Evolutionary conservation across 2,888 invertebrate genomes (phyloP), one percentile per base, ranked within the genome.

Genomic region (Laspeyria flexula): DNA sequence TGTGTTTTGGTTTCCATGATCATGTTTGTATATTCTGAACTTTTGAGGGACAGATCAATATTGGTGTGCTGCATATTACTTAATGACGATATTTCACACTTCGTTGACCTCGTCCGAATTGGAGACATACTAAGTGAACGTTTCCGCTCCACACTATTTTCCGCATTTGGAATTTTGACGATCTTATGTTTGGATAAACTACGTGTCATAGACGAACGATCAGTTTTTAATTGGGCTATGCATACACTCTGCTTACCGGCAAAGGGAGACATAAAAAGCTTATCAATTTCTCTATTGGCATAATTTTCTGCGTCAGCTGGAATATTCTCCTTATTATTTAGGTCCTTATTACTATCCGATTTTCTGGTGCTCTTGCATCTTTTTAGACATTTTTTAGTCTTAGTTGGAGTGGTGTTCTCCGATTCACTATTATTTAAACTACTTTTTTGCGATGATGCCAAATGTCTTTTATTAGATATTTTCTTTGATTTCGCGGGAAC

Each of bases 271-370:
- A 75, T 83, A n/a, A 30, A 43, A 10, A 41, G 57, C 42, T 68
- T 68, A 10, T 67, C 65, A 33, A 41, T 61, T 13, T 69, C 68
- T 59, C 66, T 77, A 54, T 44, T 71, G 7, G 42, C 40, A 45
- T 62, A 73, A 42, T 42, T 66, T 60, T 70, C 73, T 54, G 71
- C 65, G 5, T 86, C 80, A 59, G 81, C 76, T 6, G 88, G 84
- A 38, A 83, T 50, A 51, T 88, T 88, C 75, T 89, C 88, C 68
- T 87, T 88, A 47, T 88, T 79, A 38, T 73, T 72, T 34, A 59
- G 60, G 43, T 60, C 54, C 59, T 71, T 77, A 1, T 51, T 65
- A 23, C 74, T 66, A 18, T 75, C 68, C 0, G 55, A 1, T 34
- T 74, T 81, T 59, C 80, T 81, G 5, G 50, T 53, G 34, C 23